Evolutionary conservation across 2,888 invertebrate species (phyloP).

Genomic region (Andricus quercusramuli): DNA sequence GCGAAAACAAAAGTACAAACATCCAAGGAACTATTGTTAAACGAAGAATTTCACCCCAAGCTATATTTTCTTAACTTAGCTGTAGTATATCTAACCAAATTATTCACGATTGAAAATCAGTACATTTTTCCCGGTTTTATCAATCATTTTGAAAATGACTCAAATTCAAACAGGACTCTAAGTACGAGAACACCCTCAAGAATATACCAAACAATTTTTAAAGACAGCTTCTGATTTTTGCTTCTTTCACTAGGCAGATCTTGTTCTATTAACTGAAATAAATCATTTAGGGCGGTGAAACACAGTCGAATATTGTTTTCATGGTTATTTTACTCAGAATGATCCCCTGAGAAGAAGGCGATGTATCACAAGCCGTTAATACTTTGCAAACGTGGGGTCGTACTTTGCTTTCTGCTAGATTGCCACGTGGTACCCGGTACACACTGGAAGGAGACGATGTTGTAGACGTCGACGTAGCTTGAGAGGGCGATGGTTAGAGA

Average conservation of each 20-base stretch:
- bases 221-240: neutral
- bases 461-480: conserved; percentile 6
- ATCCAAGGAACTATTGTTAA: no score
- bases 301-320: conserved; percentile 19
- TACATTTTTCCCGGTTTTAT: no score
- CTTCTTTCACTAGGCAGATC: neutral
- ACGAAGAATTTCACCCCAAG: no score
- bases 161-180: no score
- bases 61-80: no score
- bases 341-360: conserved; percentile 5
- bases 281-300: neutral
- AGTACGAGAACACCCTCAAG: no score
- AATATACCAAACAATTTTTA: no score
- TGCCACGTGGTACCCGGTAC: conserved; percentile 12
- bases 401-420: conserved; percentile 16
- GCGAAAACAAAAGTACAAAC: no score
- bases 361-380: conserved; percentile 35
- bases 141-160: no score
- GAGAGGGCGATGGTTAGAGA: conserved; percentile 10
- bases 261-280: conserved; percentile 5
- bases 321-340: conserved; percentile 9
- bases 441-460: conserved; percentile 3
- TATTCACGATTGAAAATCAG: no score
- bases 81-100: no score
- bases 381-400: conserved; percentile 5